These are phyloP conservation scores for Belgica antarctica DNA, from an alignment of 2,888 invertebrate genomes.

Conservation along the genomic window DNA sequence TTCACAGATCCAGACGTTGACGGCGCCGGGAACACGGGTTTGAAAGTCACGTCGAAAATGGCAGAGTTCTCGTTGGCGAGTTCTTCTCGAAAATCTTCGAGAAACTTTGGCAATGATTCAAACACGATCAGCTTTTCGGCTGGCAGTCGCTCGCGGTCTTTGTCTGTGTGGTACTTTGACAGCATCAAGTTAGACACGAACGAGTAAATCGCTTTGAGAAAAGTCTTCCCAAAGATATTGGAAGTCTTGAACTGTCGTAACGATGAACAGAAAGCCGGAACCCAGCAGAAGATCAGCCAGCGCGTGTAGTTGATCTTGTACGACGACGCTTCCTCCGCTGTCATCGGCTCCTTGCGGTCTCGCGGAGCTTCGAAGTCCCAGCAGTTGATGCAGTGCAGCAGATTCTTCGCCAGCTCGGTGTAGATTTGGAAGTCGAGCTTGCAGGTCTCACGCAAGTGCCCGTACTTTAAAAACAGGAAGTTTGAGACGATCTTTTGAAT, in stretches of 20 bases:
- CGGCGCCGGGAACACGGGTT: slow-evolving; percentile 55
- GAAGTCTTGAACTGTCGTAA: slow-evolving; percentile 87
- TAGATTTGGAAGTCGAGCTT: slow-evolving; percentile 68
- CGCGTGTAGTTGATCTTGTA: slow-evolving; percentile 72
- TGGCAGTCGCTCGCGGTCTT: slow-evolving; percentile 74
- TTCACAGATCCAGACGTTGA: neutral
- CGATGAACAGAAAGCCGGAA: slow-evolving; percentile 93
- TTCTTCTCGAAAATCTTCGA: slow-evolving; percentile 84
- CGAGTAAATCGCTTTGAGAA: slow-evolving; percentile 26
- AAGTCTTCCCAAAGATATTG: slow-evolving; percentile 71
- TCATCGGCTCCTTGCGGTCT: slow-evolving; percentile 66
- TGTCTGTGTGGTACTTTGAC: slow-evolving; percentile 47
- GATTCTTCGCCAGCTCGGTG: slow-evolving; percentile 88
- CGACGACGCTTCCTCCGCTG: slow-evolving; percentile 71
- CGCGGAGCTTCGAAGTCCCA: slow-evolving; percentile 93
- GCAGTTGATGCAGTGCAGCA: slow-evolving; percentile 87
- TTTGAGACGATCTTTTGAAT: slow-evolving; percentile 90
- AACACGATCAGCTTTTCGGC: slow-evolving; percentile 77
- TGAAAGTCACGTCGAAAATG: slow-evolving; percentile 92
- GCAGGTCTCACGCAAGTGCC: slow-evolving; percentile 49
- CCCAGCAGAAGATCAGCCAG: slow-evolving; percentile 94
- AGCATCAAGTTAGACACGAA: slow-evolving; percentile 33
- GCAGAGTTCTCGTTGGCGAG: slow-evolving; percentile 81
- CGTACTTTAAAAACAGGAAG: slow-evolving; percentile 81
- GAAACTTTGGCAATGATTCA: slow-evolving; percentile 88